Percentiles rank a stretch among this genome's conserved stretches.
Evolutionary conservation across 2,113 vertebrate species (phyloP).

Genomic region (Hippocampus barbouri): DNA sequence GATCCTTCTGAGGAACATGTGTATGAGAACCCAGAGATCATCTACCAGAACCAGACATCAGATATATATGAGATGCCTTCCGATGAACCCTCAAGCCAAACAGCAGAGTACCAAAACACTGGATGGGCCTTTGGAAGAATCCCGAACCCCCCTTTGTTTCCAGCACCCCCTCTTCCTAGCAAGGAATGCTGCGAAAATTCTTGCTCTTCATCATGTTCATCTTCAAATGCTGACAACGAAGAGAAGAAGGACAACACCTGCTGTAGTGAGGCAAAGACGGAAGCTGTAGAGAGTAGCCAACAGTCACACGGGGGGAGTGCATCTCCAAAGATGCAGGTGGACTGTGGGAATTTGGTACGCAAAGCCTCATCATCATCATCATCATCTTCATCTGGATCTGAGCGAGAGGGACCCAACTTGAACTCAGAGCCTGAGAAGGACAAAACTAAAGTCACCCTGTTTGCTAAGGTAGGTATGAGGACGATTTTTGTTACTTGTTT

Average conservation of each 20-base stretch:
- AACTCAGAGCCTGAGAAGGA: conserved; percentile 1
- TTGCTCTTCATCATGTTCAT: conserved; percentile 38
- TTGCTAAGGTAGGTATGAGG: conserved; percentile 39
- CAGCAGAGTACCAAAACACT: conserved; percentile 34
- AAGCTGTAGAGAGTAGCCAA: background rate
- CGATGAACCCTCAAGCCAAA: background rate
- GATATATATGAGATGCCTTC: conserved; percentile 9
- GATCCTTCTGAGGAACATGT: conserved; percentile 27
- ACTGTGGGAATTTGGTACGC: conserved; percentile 12
- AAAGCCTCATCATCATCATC: conserved; percentile 29
- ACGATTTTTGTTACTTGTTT: background rate
- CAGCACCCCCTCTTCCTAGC: background rate
- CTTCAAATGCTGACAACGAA: conserved; percentile 15
- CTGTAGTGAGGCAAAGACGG: background rate
- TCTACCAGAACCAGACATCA: conserved; percentile 13
- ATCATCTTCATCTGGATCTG: conserved; percentile 40
- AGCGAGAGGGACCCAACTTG: conserved; percentile 9
- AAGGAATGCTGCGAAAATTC: conserved; percentile 10
- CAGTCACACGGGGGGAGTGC: conserved; percentile 2
- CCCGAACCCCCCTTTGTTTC: conserved; percentile 16
- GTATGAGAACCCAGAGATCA: conserved; percentile 32
- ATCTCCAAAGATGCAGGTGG: conserved; percentile 1
- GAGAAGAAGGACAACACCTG: background rate
- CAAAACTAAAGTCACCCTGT: conserved; percentile 8
- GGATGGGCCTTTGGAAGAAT: conserved; percentile 1